Conservation (phyloP, 2,113 vertebrate species). For the Melanerpes formicivorus region DNA sequence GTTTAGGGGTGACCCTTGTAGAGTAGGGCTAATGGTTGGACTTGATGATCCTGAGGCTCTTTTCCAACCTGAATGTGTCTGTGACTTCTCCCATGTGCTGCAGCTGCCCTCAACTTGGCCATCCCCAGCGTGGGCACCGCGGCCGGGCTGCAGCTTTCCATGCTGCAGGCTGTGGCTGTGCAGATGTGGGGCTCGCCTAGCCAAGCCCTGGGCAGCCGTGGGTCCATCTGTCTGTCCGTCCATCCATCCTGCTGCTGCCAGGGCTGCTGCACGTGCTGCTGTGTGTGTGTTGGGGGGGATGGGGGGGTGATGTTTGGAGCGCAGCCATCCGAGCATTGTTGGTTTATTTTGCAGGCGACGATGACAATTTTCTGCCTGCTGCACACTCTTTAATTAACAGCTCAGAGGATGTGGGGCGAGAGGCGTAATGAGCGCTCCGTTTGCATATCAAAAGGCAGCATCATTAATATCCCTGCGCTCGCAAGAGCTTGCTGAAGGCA, state of each 20-base stretch:
- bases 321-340: neutral
- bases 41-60: no score
- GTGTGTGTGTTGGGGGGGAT: neutral
- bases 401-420: conserved; percentile 60
- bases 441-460: conserved; percentile 74
- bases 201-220: accelerated
- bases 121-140: accelerated
- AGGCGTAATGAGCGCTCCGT: conserved; percentile 49
- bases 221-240: neutral
- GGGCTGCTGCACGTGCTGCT: neutral
- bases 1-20: no score
- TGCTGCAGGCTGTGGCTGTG: accelerated
- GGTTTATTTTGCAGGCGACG: conserved; percentile 45
- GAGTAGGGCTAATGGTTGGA: no score
- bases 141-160: neutral
- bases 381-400: conserved; percentile 71
- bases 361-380: conserved; percentile 64
- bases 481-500: neutral
- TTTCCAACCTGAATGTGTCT: no score
- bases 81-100: neutral
- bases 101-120: neutral
- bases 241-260: neutral
- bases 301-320: neutral
- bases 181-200: neutral
- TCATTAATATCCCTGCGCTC: conserved; percentile 34